Evolutionary conservation across 2,888 invertebrate genomes (phyloP).

Genomic region (Cyrtodaria siliqua): DNA sequence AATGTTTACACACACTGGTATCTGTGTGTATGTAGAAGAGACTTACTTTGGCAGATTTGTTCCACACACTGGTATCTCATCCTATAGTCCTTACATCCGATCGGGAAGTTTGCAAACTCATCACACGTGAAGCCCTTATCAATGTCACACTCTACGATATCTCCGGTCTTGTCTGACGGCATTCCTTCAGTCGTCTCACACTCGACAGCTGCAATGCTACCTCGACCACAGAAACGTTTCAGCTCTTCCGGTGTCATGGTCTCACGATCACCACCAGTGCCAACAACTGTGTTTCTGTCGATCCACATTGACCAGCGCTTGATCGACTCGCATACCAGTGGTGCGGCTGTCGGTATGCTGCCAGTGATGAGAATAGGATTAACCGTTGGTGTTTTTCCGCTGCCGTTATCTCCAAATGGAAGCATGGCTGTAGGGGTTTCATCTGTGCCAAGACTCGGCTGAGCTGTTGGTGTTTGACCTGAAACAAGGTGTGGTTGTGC

Average conservation of each 20-base stretch:
- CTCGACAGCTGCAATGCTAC: constrained; percentile 74
- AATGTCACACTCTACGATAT: constrained; percentile 84
- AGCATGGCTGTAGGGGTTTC: constrained; percentile 23
- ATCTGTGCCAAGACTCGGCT: constrained; percentile 10
- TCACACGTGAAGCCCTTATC: constrained; percentile 91
- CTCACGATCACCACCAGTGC: constrained; percentile 59
- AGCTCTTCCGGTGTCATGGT: constrained; percentile 63
- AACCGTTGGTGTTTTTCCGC: constrained; percentile 36
- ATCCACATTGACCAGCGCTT: constrained; percentile 57
- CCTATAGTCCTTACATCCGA: constrained; percentile 79
- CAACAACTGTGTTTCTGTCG: constrained; percentile 32
- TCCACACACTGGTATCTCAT: too few species aligned
- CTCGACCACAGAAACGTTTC: constrained; percentile 69
- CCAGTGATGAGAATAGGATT: constrained; percentile 12
- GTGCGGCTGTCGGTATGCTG: constrained; percentile 46
- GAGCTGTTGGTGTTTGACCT: too few species aligned
- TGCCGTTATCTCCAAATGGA: constrained; percentile 3
- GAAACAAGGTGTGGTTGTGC: too few species aligned
- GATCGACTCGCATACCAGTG: constrained; percentile 40
- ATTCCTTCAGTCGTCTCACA: constrained; percentile 72
- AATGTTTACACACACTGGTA: too few species aligned
- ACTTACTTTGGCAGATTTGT: too few species aligned
- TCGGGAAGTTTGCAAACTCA: constrained; percentile 71
- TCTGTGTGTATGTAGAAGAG: too few species aligned
- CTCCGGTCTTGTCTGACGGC: constrained; percentile 64